A percentile compares a stretch with the other conserved stretches of the same genome.
Evolutionary conservation across 2,888 invertebrate genomes (phyloP).

Genomic region (Tenthredo notha): DNA sequence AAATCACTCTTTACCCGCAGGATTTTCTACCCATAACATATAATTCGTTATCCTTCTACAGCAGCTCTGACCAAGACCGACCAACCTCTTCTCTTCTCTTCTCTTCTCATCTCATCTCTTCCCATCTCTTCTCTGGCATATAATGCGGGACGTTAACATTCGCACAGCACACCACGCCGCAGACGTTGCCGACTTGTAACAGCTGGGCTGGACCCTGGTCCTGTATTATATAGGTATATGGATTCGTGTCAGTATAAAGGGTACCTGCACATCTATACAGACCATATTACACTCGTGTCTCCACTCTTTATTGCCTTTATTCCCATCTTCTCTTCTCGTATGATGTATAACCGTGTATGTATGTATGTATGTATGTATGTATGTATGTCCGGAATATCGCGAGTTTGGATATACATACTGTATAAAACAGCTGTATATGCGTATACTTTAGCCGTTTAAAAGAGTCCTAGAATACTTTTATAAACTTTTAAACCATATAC

Average conservation of each 20-base stretch:
- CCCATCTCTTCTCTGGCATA: background rate
- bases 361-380: background rate
- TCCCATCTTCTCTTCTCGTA: slow-evolving; percentile 8
- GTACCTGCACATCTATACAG: slow-evolving; percentile 9
- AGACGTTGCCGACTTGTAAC: slow-evolving; percentile 31
- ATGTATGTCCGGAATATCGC: background rate
- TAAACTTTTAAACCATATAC: background rate
- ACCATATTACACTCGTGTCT: slow-evolving; percentile 31
- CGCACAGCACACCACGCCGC: slow-evolving; percentile 61
- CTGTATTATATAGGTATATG: slow-evolving; percentile 25
- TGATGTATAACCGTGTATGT: background rate
- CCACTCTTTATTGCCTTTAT: background rate
- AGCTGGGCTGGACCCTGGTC: slow-evolving; percentile 45
- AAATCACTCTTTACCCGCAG: background rate
- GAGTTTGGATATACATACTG: background rate
- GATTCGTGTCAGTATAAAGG: slow-evolving; percentile 23
- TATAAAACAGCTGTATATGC: background rate
- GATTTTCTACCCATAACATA: background rate
- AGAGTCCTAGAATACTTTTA: no score
- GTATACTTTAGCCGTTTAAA: no score
- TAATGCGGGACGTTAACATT: slow-evolving; percentile 78
- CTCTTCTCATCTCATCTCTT: no score
- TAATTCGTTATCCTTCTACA: background rate
- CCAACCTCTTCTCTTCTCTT: background rate
- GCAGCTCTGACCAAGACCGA: background rate